Percentiles rank a stretch among this genome's conserved stretches.
These are phyloP conservation scores for Drosophila ogumai DNA, from an alignment of 1,140 invertebrate species.

Conservation along the genomic window DNA sequence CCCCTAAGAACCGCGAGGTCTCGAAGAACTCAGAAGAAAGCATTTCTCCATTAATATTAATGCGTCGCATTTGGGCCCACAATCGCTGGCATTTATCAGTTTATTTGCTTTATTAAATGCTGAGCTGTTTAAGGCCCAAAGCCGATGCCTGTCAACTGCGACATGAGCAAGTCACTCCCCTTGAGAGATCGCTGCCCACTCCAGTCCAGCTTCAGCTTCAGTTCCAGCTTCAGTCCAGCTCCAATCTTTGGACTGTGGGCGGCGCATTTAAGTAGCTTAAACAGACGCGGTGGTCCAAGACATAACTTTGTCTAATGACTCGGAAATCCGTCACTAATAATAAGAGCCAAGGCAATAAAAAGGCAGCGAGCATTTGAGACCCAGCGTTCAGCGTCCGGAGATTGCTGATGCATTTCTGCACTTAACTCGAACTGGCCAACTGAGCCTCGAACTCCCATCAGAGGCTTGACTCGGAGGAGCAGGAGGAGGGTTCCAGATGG, in stretches of 20 bases:
- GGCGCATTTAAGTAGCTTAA: constrained; percentile 84
- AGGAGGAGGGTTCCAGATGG: constrained; percentile 3
- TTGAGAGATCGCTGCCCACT: constrained; percentile 4
- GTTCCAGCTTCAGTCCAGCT: constrained; percentile 1
- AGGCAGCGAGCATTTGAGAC: constrained; percentile 78
- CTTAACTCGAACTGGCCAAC: constrained; percentile 39
- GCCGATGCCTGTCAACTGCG: constrained; percentile 75
- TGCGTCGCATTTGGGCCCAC: constrained; percentile 51
- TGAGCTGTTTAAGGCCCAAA: constrained; percentile 60
- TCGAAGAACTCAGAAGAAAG: constrained; percentile 23
- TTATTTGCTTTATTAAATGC: constrained; percentile 80
- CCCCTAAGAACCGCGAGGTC: background rate
- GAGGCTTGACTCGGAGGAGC: constrained; percentile 2
- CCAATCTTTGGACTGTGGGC: constrained; percentile 37
- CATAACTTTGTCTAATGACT: constrained; percentile 85
- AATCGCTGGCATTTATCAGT: constrained; percentile 53
- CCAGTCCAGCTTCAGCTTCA: constrained; percentile 8
- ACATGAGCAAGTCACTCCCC: constrained; percentile 70
- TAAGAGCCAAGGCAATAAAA: constrained; percentile 77
- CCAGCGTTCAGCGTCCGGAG: constrained; percentile 35
- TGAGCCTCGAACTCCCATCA: constrained; percentile 12
- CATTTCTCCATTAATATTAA: constrained; percentile 51
- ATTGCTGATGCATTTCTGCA: constrained; percentile 63
- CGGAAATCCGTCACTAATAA: constrained; percentile 84
- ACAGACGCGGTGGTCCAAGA: constrained; percentile 77